Evolutionary conservation across 2,888 invertebrate species (phyloP), one percentile per base, ranked within the genome.

Genomic region (Tenthredo mesomela): DNA sequence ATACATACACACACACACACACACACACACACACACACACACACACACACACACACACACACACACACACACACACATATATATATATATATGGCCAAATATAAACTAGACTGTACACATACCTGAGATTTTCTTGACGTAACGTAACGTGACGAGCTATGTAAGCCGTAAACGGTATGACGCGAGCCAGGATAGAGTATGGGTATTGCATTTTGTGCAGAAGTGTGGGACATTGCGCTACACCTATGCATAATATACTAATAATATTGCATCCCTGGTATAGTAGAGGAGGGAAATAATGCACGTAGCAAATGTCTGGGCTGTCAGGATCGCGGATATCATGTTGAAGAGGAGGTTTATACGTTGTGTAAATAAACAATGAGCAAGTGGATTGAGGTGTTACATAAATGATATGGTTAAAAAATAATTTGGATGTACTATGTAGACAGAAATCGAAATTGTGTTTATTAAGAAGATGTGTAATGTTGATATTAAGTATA

Each of bases 201-300:
- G 4, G 71, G 9, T 73, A 73, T 40, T 43, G 25, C 73, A 43
- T 43, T 73, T 9, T 40, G 5, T 25, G 73, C 21, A 43, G 12
- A 25, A 21, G 47, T 29, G 50, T 50, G 33, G 7, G n/a, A 77
- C n/a, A 80, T 40, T 10, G 4, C 37, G 54, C 18, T 25, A 25
- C 1, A 61, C 21, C 25, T 61, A 61, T 5, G 25, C 10, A 61
- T 33, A 18, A 18, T n/a, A 29, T 25, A 47, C 12, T 70, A 47
- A 18, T 67, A 70, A 18, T 67, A 70, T 82, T 82, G 67, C 82
- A 82, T 50, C 82, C 47, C 50, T 21, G 40, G n/a, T 58, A 50
- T 18, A 4, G 73, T 50, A n/a, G 21, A 43, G 54, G 54, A 73
- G 47, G 50, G 67, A 83, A 77, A 29, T 82, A 82, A 82, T 82